Evolutionary conservation across 1,140 invertebrate species (phyloP).

Genomic region (Cotesia chilonis): DNA sequence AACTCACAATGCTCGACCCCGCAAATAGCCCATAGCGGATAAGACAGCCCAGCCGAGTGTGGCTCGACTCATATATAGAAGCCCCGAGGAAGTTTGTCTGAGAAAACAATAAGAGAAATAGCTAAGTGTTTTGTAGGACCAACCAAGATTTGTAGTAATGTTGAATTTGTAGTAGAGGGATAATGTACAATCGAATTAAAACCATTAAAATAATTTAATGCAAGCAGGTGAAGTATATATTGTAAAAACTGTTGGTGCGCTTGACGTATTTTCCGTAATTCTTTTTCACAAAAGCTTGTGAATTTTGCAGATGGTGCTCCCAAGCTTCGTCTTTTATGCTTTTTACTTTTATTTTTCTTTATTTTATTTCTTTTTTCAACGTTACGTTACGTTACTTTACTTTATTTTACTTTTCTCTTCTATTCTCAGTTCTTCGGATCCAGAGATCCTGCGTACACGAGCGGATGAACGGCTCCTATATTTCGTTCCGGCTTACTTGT

Average conservation of each 20-base stretch:
- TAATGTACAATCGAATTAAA: not conserved
- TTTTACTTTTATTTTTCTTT: slow-evolving; percentile 8
- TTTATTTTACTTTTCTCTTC: no score
- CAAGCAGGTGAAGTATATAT: not conserved
- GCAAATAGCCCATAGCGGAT: slow-evolving; percentile 14
- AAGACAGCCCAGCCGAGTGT: no score
- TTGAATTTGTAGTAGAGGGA: no score
- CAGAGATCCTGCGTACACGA: not conserved
- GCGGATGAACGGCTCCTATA: not conserved
- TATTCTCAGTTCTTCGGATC: no score
- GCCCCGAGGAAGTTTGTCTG: no score
- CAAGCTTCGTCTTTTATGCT: not conserved
- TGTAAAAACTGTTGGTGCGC: slow-evolving; percentile 1
- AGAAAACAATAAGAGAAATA: slow-evolving; percentile 13
- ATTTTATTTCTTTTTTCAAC: slow-evolving; percentile 10
- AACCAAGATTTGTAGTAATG: no score
- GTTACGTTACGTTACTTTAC: no score
- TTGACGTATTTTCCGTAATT: slow-evolving; percentile 26
- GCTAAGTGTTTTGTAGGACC: no score
- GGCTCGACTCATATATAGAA: not conserved
- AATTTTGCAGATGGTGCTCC: slow-evolving; percentile 37
- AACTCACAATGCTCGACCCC: slow-evolving; percentile 39
- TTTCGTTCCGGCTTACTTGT: slow-evolving; percentile 24
- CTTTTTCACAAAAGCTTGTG: slow-evolving; percentile 30
- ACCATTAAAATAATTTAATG: slow-evolving; percentile 19